Conservation (phyloP, 2,797 vertebrate species). For the Hephaestus fuliginosus region DNA sequence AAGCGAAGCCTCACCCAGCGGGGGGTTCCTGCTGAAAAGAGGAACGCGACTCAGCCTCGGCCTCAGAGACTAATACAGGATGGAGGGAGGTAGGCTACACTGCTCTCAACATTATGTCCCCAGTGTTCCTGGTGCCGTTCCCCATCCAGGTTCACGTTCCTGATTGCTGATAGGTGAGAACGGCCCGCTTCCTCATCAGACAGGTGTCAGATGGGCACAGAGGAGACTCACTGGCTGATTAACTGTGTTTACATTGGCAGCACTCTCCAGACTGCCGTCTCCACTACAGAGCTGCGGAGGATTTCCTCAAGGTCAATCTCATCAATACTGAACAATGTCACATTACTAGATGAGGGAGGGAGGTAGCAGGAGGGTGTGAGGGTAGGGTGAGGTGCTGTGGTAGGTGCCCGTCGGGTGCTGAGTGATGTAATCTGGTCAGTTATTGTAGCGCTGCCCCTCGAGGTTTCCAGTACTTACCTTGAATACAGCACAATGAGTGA, state of each 20-base stretch:
- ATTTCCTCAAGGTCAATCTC: conserved; percentile 81
- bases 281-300: conserved; percentile 66
- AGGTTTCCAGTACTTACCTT: conserved; percentile 62
- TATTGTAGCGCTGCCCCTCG: conserved; percentile 68
- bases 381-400: conserved; percentile 32
- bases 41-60: conserved; percentile 52
- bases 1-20: conserved; percentile 76
- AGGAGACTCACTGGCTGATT: conserved; percentile 68
- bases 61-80: conserved; percentile 67
- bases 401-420: conserved; percentile 63
- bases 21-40: conserved; percentile 81
- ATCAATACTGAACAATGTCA: conserved; percentile 81
- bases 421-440: conserved; percentile 72
- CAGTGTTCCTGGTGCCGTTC: conserved; percentile 49
- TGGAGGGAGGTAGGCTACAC: conserved; percentile 63
- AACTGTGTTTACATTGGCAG: conserved; percentile 80
- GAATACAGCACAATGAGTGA: conserved; percentile 67
- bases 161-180: conserved; percentile 46
- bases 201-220: conserved; percentile 61
- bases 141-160: conserved; percentile 11
- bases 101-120: conserved; percentile 57
- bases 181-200: conserved; percentile 39
- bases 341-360: conserved; percentile 42
- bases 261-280: conserved; percentile 79
- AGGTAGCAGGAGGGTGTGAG: conserved; percentile 38